Base-by-base conservation (phyloP, 2,888 invertebrate genomes). In the Monoplex corrugatus region DNA sequence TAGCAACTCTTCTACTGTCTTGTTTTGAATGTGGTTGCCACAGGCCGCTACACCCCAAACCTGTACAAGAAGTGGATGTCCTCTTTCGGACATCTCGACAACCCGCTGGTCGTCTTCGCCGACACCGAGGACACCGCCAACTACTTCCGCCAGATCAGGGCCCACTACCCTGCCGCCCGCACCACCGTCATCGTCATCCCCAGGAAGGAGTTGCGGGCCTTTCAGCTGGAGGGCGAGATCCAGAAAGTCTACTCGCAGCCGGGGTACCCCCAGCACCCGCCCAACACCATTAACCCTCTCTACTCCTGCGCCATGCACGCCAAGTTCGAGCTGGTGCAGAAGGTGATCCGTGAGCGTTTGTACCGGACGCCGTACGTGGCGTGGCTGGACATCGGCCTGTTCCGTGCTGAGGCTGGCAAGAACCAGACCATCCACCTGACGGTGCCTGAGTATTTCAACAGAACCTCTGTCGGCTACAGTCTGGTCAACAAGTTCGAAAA, bases 291-390 rank as follows among this genome's bases (percentile, higher is more conserved):
- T 50, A 80, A 78, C 35, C 57, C 87, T 6, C 50, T 28, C 19
- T 87, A 87, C 35, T 80, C 87, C 19, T 87, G 87, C 32, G 87
- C 87, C 40, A 87, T 87, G 87, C 87, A 87, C n/a, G 87, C 87
- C 57, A 87, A 87, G 63, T 87, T 87, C 40, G 87, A 78, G 43
- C 50, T 82, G 80, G 38, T 87, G 40, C 78, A 82, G 38, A 50
- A 45, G 28, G 80, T 57, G 5, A 19, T 87, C 45, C 57, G 28
- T 0, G 50, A 80, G 2, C 35, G 63, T 38, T 32, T 78, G 23
- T 82, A 78, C 50, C 80, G 35, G 19, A 87, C 50, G 35, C 5
- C 19, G 10, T 57, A 40, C 87, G 28, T 78, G 5, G 87, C 87
- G 16, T 87, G 87, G 87, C 13, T 87, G 44, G 87, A 87, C 43